phyloP scores from a whole-genome alignment of 2,888 invertebrate genomes.

The Flexamia atlantica region DNA sequence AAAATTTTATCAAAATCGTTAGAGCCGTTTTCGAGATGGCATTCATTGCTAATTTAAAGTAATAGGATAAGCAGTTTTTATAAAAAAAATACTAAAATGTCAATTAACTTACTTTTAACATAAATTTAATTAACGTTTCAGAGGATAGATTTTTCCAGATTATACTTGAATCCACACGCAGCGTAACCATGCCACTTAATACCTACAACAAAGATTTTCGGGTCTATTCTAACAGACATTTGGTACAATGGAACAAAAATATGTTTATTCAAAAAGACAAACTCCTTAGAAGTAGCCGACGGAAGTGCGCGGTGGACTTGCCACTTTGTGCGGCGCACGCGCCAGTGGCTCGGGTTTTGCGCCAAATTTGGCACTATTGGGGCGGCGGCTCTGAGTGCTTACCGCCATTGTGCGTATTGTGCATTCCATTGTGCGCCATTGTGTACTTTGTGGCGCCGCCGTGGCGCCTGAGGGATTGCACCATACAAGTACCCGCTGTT shows the following conservation, averaged over 20 bases:
- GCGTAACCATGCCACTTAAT: too few species aligned
- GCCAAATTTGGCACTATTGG: slow-evolving; percentile 4
- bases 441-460: slow-evolving; percentile 22
- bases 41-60: too few species aligned
- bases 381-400: background rate
- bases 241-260: slow-evolving; percentile 20
- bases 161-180: too few species aligned
- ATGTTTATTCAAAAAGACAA: slow-evolving; percentile 42
- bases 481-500: slow-evolving; percentile 2
- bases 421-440: too few species aligned
- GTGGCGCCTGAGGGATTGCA: background rate
- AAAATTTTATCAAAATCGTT: too few species aligned
- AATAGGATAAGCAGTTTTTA: too few species aligned
- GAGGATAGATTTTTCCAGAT: too few species aligned
- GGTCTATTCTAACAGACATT: background rate
- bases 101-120: too few species aligned
- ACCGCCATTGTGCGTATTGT: slow-evolving; percentile 9
- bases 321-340: slow-evolving; percentile 3
- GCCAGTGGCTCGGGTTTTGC: background rate
- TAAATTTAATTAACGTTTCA: too few species aligned
- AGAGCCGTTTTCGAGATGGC: too few species aligned
- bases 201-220: background rate
- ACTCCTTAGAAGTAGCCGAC: background rate
- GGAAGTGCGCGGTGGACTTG: background rate
- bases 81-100: too few species aligned